These are phyloP conservation scores for Bettongia penicillata DNA, from an alignment of 2,113 vertebrate genomes.

Conservation along the genomic window DNA sequence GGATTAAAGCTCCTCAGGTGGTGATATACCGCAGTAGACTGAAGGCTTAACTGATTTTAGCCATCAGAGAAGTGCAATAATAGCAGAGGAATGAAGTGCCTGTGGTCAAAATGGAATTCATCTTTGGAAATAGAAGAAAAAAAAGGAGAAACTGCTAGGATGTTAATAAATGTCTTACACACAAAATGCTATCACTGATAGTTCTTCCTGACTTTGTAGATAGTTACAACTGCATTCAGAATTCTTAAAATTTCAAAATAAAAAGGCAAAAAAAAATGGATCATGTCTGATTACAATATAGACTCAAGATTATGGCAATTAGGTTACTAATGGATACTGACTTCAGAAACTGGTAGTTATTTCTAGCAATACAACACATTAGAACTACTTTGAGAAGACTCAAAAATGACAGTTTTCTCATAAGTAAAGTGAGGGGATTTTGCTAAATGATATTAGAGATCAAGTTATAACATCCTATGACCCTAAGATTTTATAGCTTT, in stretches of 20 bases:
- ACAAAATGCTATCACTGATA: constrained; percentile 61
- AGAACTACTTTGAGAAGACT: neutral
- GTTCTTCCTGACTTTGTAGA: constrained; percentile 54
- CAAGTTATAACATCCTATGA: neutral
- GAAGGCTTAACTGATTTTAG: constrained; percentile 68
- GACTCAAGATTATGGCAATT: constrained; percentile 1
- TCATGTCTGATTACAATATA: constrained; percentile 16
- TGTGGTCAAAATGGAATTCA: constrained; percentile 63
- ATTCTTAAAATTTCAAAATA: constrained; percentile 60
- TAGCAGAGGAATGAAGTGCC: constrained; percentile 50
- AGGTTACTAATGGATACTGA: neutral
- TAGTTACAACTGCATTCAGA: constrained; percentile 46
- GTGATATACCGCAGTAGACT: constrained; percentile 68
- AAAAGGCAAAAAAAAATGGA: neutral
- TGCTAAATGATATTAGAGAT: neutral
- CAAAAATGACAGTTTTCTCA: neutral
- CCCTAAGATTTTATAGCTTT: neutral
- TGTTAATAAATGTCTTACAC: constrained; percentile 50
- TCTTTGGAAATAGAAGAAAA: constrained; percentile 48
- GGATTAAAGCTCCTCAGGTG: constrained; percentile 76
- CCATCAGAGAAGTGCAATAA: constrained; percentile 56
- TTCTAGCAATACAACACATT: neutral
- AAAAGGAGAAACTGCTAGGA: neutral
- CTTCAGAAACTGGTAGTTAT: neutral
- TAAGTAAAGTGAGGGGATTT: neutral